Base-by-base conservation (phyloP, 2,888 invertebrate species). In the Ceratothoa steindachneri region DNA sequence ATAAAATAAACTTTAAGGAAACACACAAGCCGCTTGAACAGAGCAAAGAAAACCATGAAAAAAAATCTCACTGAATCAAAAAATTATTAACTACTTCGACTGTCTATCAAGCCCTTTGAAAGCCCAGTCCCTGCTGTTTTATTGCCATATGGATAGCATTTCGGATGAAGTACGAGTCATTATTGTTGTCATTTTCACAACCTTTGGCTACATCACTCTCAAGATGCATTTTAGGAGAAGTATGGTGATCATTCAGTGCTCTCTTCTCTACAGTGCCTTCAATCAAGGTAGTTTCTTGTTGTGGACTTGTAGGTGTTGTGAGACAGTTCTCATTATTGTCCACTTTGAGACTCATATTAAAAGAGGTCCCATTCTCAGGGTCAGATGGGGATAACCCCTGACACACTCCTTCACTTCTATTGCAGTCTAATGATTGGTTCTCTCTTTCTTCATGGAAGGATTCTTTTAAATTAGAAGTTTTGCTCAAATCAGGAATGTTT, bases 91-190 rank as follows among this genome's bases (percentile, higher is more conserved):
- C 60, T 60, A 60, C 24, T 60, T n/a, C 12, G 24, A 60, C 22
- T 60, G 27, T 60, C 15, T 60, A 79, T 76, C 75, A 79, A 69
- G 76, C 79, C 30, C 76, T 73, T 68, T 79, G 79, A 69, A 74
- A 79, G 64, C 79, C 79, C 52, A 79, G 60, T 60, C 76, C 76
- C 65, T 79, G 79, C 27, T 77, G 73, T 41, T 79, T 79, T 30
- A 79, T 79, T 22, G 79, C 73, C 70, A 79, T 71, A 65, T 79
- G 74, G 30, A 79, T 75, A 30, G 79, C 70, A 64, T 79, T 75
- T 53, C 74, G 73, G 31, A 79, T 71, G 53, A 79, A 79, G 53
- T 72, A 79, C 31, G 75, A 76, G 51, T 79, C 74, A 70, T 76
- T 79, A 71, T 75, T 79, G 55, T 79, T 79, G 67, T 76, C 76